A percentile compares a stretch with the other conserved stretches of the same genome.
phyloP scores from a whole-genome alignment of 2,113 vertebrate genomes.

The Phalacrocorax aristotelis region DNA sequence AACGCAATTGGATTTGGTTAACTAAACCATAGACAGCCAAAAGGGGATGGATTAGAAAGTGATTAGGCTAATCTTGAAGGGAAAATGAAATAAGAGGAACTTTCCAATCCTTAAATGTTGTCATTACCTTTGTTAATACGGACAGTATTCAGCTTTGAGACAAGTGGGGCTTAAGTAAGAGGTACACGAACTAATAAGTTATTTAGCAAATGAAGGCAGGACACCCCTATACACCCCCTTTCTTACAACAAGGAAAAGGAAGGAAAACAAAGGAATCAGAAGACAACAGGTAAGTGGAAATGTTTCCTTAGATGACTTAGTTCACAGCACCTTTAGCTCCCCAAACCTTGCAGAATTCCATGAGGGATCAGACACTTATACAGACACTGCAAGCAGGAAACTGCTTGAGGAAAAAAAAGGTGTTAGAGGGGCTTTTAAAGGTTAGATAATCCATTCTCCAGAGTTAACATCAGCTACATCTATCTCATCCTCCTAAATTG shows the following conservation, averaged over 20 bases:
- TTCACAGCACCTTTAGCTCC: neutral
- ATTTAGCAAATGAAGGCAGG: neutral
- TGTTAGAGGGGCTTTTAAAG: neutral
- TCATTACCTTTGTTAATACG: neutral
- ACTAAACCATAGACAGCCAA: neutral
- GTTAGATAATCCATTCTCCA: neutral
- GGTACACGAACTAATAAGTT: neutral
- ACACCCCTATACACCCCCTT: neutral
- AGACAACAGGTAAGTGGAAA: neutral
- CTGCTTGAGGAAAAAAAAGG: no score
- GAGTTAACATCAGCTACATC: neutral
- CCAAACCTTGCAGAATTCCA: neutral
- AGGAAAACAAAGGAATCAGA: neutral
- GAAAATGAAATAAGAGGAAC: neutral
- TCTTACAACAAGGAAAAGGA: neutral
- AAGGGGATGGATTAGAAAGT: neutral
- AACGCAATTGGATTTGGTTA: constrained; percentile 13
- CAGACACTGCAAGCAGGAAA: neutral
- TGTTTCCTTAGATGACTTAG: neutral
- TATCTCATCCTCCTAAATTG: neutral
- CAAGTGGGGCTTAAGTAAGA: neutral
- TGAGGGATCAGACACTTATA: neutral
- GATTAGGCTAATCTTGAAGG: neutral
- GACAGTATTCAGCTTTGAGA: neutral
- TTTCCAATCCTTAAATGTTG: neutral